Evolutionary conservation across 1,140 invertebrate species (phyloP), one percentile per base, ranked within the genome.

Genomic region (Drosophila lacteicornis): DNA sequence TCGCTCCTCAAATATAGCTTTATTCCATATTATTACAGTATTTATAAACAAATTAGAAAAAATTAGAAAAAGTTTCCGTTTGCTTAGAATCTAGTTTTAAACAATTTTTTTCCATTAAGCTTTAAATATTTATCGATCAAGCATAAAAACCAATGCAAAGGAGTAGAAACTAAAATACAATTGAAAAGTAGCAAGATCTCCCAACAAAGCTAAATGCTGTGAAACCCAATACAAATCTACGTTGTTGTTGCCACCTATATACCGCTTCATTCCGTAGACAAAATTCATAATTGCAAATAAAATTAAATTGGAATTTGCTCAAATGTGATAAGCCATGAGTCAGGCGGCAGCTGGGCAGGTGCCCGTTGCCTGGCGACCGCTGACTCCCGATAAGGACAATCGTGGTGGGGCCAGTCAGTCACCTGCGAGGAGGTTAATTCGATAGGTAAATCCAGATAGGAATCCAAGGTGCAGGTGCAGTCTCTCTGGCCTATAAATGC

Each of bases 401-500:
- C 67, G 71, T 42, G 19, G 8, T 49, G 60, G 36, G 49, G 49
- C 40, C 63, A 79, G 58, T 79, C 63, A 75, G 60, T 80, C 62
- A 62, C 59, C 27, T 40, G 67, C 17, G 9, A 19, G 59, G 43
- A 80, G 79, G 63, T 76, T 60, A 68, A 58, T 53, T 55, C 30
- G 8, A 46, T 59, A 38, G n/a, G 36, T 17, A 15, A 6, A 50
- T 33, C n/a, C 43, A 19, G 17, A n/a, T 33, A 12, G 7, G n/a
- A 38, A 11, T 36, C 25, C 30, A 13, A 40, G 25, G 8, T 13
- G 13, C 25, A 40, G 25, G 8, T 13, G 13, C 25, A 40, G 55
- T n/a, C 17, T 45, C 7, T 7, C 36, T 8, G 53, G 7, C 42
- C 65, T 87, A 88, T 87, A 87, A 87, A 87, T 84, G 47, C 42